Evolutionary conservation across 2,888 invertebrate genomes (phyloP).

Genomic region (Osmoderma eremita): DNA sequence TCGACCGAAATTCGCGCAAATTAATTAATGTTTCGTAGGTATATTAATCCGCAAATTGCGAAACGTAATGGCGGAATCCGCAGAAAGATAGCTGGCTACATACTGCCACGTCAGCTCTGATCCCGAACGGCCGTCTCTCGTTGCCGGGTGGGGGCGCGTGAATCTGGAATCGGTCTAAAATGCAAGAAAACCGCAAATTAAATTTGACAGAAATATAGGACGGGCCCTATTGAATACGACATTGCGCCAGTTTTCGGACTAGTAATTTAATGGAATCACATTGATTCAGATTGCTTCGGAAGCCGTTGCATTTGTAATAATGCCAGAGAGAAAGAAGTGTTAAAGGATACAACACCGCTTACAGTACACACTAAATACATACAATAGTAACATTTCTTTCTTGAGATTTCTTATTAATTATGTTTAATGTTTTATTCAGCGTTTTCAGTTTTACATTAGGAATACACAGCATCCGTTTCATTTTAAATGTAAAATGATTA

Average conservation of each 20-base stretch:
- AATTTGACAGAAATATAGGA: conserved; percentile 39
- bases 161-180: conserved; percentile 31
- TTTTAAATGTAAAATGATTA: too few relatives aligned
- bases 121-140: neutral
- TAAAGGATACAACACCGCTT: neutral
- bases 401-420: too few relatives aligned
- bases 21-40: conserved; percentile 40
- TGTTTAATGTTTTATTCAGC: too few relatives aligned
- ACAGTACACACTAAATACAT: too few relatives aligned
- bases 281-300: conserved; percentile 32
- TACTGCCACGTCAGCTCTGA: conserved; percentile 18
- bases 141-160: conserved; percentile 5
- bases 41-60: conserved; percentile 39
- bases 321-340: neutral
- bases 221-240: conserved; percentile 34
- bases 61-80: conserved; percentile 31
- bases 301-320: neutral
- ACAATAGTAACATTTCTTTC: too few relatives aligned
- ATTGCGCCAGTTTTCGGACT: conserved; percentile 32
- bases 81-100: conserved; percentile 21
- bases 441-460: too few relatives aligned
- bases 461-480: too few relatives aligned
- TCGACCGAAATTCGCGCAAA: conserved; percentile 21
- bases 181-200: conserved; percentile 42
- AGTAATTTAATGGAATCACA: conserved; percentile 34